phyloP scores from a whole-genome alignment of 2,888 invertebrate species.

The Merodon equestris region DNA sequence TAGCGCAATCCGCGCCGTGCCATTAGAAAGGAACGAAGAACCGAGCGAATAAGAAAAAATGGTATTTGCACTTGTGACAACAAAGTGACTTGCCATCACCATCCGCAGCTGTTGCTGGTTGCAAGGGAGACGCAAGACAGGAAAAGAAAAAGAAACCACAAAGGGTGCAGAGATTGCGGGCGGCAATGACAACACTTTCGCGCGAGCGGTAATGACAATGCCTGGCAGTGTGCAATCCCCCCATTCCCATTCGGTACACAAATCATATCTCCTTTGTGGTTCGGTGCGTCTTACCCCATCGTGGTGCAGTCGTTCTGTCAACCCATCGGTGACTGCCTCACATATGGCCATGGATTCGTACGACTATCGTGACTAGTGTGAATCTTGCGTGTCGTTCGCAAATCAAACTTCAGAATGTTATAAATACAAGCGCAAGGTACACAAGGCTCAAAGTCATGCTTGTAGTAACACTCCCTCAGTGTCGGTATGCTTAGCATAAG shows the following conservation, averaged over 20 bases:
- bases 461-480: slow-evolving; percentile 11
- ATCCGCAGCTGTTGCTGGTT: neutral
- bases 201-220: slow-evolving; percentile 10
- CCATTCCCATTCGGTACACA: slow-evolving; percentile 54
- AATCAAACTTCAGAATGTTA: slow-evolving; percentile 61
- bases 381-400: slow-evolving; percentile 65
- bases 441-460: slow-evolving; percentile 15
- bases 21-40: slow-evolving; percentile 1
- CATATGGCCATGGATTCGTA: too few relatives aligned
- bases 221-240: slow-evolving; percentile 25
- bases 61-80: slow-evolving; percentile 53
- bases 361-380: slow-evolving; percentile 55
- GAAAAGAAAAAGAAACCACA: neutral
- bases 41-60: slow-evolving; percentile 7
- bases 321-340: too few relatives aligned
- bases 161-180: slow-evolving; percentile 11
- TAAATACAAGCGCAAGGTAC: slow-evolving; percentile 44
- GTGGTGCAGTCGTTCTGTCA: neutral
- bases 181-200: slow-evolving; percentile 25
- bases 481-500: too few relatives aligned
- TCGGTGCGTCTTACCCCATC: slow-evolving; percentile 7
- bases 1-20: slow-evolving; percentile 40
- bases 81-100: slow-evolving; percentile 61
- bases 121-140: too few relatives aligned
- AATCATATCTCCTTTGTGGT: slow-evolving; percentile 55